A percentile compares a stretch with the other conserved stretches of the same genome.
Conservation (phyloP, 2,888 invertebrate genomes). For the Acrobasis consociella region DNA sequence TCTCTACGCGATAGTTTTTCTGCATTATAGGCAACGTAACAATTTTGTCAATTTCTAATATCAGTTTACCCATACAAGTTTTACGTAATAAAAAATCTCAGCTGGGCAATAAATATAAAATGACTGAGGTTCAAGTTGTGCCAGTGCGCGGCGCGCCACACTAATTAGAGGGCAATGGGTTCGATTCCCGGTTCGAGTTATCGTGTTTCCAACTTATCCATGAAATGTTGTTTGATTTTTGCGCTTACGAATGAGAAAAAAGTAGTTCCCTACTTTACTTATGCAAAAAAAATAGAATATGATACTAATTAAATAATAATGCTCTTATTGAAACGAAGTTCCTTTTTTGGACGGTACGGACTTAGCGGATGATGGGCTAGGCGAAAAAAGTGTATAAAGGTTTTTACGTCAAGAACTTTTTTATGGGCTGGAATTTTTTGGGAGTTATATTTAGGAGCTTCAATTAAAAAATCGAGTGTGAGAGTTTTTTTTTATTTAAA, state of each 20-base stretch:
- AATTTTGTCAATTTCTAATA: no score
- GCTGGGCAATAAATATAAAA: constrained; percentile 63
- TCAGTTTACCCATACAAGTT: constrained; percentile 36
- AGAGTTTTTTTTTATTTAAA: background rate
- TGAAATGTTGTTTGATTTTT: constrained; percentile 30
- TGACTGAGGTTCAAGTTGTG: constrained; percentile 62
- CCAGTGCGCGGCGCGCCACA: constrained; percentile 52
- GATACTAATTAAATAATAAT: background rate
- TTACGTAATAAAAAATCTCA: constrained; percentile 34
- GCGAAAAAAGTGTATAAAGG: no score
- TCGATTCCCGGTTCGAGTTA: constrained; percentile 50
- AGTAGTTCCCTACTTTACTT: background rate
- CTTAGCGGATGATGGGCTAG: no score
- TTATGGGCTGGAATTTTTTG: no score
- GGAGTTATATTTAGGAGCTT: no score
- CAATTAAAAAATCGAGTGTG: no score
- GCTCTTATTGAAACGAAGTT: no score
- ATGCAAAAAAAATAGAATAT: background rate
- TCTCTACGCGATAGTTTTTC: no score
- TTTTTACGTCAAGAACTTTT: no score
- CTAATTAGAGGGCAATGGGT: constrained; percentile 60
- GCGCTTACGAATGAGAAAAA: constrained; percentile 13
- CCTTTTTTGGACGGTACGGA: no score
- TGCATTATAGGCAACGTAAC: no score
- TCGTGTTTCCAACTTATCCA: constrained; percentile 52